phyloP scores from a whole-genome alignment of 2,113 vertebrate genomes.

The Irena cyanogastra region DNA sequence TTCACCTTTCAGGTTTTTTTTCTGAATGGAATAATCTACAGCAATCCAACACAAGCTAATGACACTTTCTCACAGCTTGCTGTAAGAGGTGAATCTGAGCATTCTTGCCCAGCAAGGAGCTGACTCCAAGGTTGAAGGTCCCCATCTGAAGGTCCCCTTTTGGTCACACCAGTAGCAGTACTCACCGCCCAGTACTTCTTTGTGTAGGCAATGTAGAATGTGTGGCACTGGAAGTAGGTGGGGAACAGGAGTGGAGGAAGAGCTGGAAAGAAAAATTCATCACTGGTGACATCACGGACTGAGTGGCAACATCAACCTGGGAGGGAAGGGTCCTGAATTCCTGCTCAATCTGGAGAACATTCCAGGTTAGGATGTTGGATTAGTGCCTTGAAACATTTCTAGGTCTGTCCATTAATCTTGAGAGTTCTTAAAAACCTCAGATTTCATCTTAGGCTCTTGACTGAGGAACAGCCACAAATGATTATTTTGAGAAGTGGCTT shows the following conservation, averaged over 20 bases:
- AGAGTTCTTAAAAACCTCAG: not conserved
- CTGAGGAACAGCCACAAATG: not conserved
- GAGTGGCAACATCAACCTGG: not conserved
- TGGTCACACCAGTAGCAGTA: not conserved
- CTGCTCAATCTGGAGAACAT: not conserved
- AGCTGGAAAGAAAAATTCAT: slow-evolving; percentile 7
- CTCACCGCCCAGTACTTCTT: slow-evolving; percentile 53
- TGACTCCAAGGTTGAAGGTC: not conserved
- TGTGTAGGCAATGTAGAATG: slow-evolving; percentile 10
- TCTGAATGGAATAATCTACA: not conserved
- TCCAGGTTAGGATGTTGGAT: not conserved
- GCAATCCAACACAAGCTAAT: not conserved
- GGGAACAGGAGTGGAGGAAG: slow-evolving; percentile 51
- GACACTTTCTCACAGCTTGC: not conserved
- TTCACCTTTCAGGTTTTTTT: not conserved
- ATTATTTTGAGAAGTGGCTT: not conserved
- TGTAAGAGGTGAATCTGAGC: not conserved
- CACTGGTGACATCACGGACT: not conserved
- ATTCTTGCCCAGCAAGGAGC: not conserved
- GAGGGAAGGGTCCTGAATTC: not conserved
- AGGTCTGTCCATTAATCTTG: not conserved
- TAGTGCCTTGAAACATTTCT: not conserved
- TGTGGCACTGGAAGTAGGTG: slow-evolving; percentile 50
- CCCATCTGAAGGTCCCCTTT: not conserved
- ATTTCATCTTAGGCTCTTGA: not conserved